Percentiles rank a stretch among this genome's conserved stretches.
phyloP scores from a whole-genome alignment of 2,888 invertebrate species.

The Escarpia spicata region DNA sequence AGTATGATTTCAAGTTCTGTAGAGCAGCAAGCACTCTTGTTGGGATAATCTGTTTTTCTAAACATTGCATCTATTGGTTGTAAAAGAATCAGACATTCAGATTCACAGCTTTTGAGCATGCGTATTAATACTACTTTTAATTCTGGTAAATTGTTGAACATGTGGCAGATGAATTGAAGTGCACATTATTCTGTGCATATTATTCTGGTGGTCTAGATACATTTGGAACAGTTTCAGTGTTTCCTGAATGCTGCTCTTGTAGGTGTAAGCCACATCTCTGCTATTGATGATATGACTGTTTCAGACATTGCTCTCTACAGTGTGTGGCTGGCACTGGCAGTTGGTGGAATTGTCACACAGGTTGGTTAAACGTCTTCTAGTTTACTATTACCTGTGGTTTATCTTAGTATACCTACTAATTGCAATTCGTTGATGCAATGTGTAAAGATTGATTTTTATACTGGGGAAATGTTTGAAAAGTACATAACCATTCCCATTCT shows the following conservation, averaged over 20 bases:
- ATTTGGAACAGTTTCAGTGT: background rate
- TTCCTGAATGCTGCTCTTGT: background rate
- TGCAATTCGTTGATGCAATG: background rate
- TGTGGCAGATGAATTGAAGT: background rate
- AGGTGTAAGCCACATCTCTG: background rate
- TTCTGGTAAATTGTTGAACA: background rate
- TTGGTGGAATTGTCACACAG: background rate
- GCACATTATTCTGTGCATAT: background rate
- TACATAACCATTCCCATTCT: no score
- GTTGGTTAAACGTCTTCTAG: background rate
- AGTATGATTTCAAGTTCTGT: no score
- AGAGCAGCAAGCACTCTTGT: no score
- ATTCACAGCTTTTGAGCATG: background rate
- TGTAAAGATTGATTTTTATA: background rate
- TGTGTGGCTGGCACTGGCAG: background rate
- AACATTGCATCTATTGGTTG: background rate
- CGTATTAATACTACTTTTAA: background rate
- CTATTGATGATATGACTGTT: background rate
- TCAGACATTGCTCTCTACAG: slow-evolving; percentile 7
- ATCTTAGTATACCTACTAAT: no score
- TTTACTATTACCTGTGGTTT: background rate
- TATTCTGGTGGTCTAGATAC: background rate
- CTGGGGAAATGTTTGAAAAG: background rate
- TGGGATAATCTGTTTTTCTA: no score
- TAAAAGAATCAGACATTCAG: background rate